phyloP scores from a whole-genome alignment of 2,888 invertebrate species.

The Drosophila bunnanda region DNA sequence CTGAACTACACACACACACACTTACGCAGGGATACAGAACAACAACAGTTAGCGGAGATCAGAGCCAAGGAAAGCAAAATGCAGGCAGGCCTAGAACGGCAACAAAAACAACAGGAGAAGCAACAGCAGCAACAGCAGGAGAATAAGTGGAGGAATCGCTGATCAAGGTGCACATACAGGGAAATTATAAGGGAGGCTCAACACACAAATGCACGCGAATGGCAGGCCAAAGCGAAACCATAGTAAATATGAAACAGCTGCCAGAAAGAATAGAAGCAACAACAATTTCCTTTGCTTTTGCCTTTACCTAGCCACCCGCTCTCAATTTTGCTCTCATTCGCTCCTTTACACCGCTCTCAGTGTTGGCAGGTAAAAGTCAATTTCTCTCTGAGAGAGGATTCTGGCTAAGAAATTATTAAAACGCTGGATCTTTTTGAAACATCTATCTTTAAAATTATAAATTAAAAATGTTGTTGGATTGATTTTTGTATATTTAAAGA shows the following conservation, averaged over 20 bases:
- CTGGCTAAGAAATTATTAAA: neutral
- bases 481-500: neutral
- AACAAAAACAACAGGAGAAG: constrained; percentile 26
- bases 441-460: neutral
- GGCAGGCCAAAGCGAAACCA: constrained; percentile 70
- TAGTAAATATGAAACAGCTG: constrained; percentile 81
- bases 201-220: constrained; percentile 62
- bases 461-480: neutral
- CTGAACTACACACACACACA: constrained; percentile 32
- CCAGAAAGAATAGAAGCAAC: constrained; percentile 45
- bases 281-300: constrained; percentile 7
- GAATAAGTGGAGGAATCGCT: constrained; percentile 31
- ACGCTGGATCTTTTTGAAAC: neutral
- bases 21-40: constrained; percentile 4
- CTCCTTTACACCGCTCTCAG: neutral
- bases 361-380: neutral
- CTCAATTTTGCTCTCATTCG: constrained; percentile 11
- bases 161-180: constrained; percentile 68
- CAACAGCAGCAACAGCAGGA: constrained; percentile 41
- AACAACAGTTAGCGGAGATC: constrained; percentile 36
- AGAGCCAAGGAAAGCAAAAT: constrained; percentile 51
- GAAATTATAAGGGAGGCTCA: constrained; percentile 74
- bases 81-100: constrained; percentile 65
- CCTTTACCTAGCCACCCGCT: constrained; percentile 26
- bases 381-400: neutral